Evolutionary conservation across 2,113 vertebrate genomes (phyloP).

Genomic region (Laticauda laticaudata): DNA sequence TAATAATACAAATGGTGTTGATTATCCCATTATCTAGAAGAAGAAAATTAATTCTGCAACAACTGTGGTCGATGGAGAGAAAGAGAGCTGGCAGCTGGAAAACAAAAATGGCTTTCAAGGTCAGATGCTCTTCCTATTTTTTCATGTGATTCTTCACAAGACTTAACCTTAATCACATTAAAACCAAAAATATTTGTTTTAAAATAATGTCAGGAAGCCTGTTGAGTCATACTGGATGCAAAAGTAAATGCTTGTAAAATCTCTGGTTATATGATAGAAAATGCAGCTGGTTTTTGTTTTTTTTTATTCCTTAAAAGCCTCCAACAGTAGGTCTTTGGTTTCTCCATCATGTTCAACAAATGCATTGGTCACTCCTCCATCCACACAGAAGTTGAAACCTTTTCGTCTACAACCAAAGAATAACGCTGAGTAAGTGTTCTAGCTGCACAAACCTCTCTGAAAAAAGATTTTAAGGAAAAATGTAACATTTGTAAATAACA

Average conservation of each 20-base stretch:
- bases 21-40: constrained; percentile 23
- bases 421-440: constrained; percentile 57
- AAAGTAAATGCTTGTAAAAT: constrained; percentile 5
- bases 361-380: constrained; percentile 1
- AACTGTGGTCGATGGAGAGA: not conserved
- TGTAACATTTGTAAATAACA: not conserved
- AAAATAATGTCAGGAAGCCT: not conserved
- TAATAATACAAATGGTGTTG: not conserved
- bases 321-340: constrained; percentile 27
- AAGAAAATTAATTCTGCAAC: not conserved
- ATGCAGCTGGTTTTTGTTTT: not conserved
- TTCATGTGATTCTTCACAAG: not conserved
- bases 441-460: fast-evolving
- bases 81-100: constrained; percentile 24
- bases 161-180: not conserved
- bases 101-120: constrained; percentile 47
- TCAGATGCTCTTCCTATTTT: constrained; percentile 19
- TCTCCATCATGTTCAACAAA: constrained; percentile 35
- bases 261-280: constrained; percentile 30
- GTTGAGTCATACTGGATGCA: not conserved
- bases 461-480: not conserved
- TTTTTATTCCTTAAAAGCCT: constrained; percentile 11
- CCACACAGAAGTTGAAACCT: not conserved
- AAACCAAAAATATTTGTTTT: not conserved
- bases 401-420: constrained; percentile 14